phyloP scores from a whole-genome alignment of 2,797 vertebrate species.

The Epinephelus coioides region DNA sequence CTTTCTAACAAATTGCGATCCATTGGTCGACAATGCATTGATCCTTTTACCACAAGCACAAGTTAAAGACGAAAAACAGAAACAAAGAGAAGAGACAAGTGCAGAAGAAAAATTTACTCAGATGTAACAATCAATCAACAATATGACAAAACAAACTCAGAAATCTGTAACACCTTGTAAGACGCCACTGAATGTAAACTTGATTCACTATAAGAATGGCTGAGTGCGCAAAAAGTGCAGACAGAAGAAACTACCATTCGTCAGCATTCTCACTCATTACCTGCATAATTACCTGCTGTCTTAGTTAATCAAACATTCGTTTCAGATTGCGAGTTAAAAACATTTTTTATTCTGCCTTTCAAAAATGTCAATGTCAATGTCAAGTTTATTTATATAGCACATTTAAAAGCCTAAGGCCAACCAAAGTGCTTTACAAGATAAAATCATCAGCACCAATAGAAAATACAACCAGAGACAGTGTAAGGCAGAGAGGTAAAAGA shows the following conservation, averaged over 20 bases:
- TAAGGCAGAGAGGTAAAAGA: too few relatives aligned
- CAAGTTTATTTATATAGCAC: too few relatives aligned
- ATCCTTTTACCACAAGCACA: conserved; percentile 1
- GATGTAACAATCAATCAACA: background rate
- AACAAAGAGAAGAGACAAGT: background rate
- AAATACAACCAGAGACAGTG: too few relatives aligned
- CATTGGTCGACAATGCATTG: background rate
- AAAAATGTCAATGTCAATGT: too few relatives aligned
- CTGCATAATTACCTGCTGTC: conserved; percentile 1
- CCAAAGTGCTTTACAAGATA: too few relatives aligned
- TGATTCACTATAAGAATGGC: background rate
- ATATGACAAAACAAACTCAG: background rate
- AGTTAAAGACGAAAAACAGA: background rate
- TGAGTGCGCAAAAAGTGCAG: background rate
- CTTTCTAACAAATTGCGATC: conserved; percentile 1
- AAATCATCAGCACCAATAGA: too few relatives aligned
- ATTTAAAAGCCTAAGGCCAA: too few relatives aligned
- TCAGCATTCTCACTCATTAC: conserved; percentile 6
- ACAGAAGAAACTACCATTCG: background rate
- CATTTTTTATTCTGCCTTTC: conserved; percentile 1
- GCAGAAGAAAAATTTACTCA: background rate
- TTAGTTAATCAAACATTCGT: conserved; percentile 1
- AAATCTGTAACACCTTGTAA: background rate
- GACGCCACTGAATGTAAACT: background rate
- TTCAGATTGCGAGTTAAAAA: background rate